Base-by-base conservation (phyloP, 2,888 invertebrate genomes). In the Eremobia ochroleuca region DNA sequence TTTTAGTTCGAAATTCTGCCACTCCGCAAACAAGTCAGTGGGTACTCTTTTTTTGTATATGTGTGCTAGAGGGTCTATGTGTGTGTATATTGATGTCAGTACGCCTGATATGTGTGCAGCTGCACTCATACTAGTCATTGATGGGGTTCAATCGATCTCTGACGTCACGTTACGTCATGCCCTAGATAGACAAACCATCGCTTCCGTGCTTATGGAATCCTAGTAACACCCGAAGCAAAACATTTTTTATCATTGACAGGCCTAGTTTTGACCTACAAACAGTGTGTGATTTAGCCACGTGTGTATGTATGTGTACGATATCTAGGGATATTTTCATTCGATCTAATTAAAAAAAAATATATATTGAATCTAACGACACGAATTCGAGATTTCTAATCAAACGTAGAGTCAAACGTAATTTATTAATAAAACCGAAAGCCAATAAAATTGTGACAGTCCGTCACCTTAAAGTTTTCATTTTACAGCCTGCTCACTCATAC, bases 111-210 rank as follows among this genome's bases (percentile, higher is more conserved):
- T n/a, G 61, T 72, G 61, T 43, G 52, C 52, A 61, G 25, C 4
- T 72, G 61, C 75, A 73, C 59, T 25, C 31, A 62, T 9, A 52
- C 40, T 4, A 52, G 31, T 61, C 18, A 40, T 31, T 37, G 25
- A 52, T 34, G 15, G 43, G 43, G n/a, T 31, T 43, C 15, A 3
- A 76, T 73, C 52, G 62, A 55, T 64, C 34, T 43, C 52, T 76
- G 73, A 73, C 73, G 64, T 75, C 64, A 75, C 25, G 25, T n/a
- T 73, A 58, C 58, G 58, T 58, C 43, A 46, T 34, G 8, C 62
- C 21, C 28, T 52, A 73, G 37, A 25, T 21, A 28, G 13, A 31
- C 28, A 6, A 40, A 52, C 15, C 37, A 49, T 28, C 18, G 18
- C 52, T 58, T 66, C 4, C 43, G n/a, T 34, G 58, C 18, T 43